Conservation (phyloP, 2,888 invertebrate species). For the Geotrupes spiniger region DNA sequence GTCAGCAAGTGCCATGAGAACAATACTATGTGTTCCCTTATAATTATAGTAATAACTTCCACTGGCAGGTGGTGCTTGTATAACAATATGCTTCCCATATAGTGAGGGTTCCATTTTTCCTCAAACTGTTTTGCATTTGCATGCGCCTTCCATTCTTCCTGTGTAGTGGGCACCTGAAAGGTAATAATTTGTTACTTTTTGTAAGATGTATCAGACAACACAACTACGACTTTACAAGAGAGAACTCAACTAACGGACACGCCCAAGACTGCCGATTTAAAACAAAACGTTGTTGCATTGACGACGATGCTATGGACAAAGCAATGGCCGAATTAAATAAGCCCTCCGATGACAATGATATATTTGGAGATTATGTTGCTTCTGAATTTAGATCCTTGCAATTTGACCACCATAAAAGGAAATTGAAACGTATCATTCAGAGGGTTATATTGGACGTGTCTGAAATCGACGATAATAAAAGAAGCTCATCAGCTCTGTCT, state of each 20-base stretch:
- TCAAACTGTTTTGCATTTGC: too few relatives aligned
- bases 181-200: too few relatives aligned
- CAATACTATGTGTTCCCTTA: constrained; percentile 4
- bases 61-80: constrained; percentile 2
- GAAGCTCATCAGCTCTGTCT: too few relatives aligned
- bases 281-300: neutral
- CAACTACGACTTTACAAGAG: too few relatives aligned
- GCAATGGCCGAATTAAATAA: neutral
- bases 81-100: neutral
- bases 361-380: neutral
- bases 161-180: too few relatives aligned
- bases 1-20: constrained; percentile 6
- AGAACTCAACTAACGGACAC: too few relatives aligned
- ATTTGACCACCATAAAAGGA: neutral
- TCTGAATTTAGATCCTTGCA: neutral
- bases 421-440: neutral
- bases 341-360: neutral
- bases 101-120: too few relatives aligned
- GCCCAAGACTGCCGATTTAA: too few relatives aligned
- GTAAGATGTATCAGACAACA: too few relatives aligned
- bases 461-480: too few relatives aligned
- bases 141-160: too few relatives aligned
- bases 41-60: constrained; percentile 9
- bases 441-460: too few relatives aligned
- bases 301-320: neutral